Evolutionary conservation across 2,113 vertebrate genomes (phyloP).

Genomic region (Varanus komodoensis): DNA sequence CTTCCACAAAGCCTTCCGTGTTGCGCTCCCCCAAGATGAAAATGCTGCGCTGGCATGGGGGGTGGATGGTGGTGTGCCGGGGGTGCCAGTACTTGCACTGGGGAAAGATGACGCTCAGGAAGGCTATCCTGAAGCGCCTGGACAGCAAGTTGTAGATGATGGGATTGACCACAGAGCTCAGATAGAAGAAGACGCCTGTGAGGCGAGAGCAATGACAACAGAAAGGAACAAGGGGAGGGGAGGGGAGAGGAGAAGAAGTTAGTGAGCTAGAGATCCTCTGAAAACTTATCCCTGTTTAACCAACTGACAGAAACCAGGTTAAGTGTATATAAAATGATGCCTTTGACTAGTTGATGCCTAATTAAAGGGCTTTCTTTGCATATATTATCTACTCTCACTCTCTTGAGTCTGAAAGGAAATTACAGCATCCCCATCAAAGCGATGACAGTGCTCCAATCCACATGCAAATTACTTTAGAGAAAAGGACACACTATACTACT

Average conservation of each 20-base stretch:
- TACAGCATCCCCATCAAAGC: background rate
- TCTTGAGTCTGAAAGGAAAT: background rate
- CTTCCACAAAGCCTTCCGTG: slow-evolving; percentile 69
- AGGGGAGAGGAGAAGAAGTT: background rate
- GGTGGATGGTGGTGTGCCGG: slow-evolving; percentile 32
- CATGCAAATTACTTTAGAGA: background rate
- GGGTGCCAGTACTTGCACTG: slow-evolving; percentile 58
- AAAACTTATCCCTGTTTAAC: background rate
- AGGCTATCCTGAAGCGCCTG: slow-evolving; percentile 77
- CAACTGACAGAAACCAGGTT: background rate
- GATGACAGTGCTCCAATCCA: background rate
- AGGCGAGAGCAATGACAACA: background rate
- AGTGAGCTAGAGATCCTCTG: rapidly evolving
- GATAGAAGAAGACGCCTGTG: slow-evolving; percentile 82
- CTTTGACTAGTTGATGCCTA: too few species aligned
- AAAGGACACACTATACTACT: background rate
- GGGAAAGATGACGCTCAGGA: slow-evolving; percentile 71
- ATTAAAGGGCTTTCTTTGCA: too few species aligned
- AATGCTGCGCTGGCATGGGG: slow-evolving; percentile 55
- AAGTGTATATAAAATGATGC: background rate
- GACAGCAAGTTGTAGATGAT: slow-evolving; percentile 83
- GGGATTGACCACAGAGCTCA: slow-evolving; percentile 83
- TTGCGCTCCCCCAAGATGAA: slow-evolving; percentile 65
- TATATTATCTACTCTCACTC: background rate
- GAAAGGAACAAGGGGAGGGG: background rate